These are phyloP conservation scores for Tachina grossa DNA, from an alignment of 2,888 invertebrate species.

Conservation along the genomic window DNA sequence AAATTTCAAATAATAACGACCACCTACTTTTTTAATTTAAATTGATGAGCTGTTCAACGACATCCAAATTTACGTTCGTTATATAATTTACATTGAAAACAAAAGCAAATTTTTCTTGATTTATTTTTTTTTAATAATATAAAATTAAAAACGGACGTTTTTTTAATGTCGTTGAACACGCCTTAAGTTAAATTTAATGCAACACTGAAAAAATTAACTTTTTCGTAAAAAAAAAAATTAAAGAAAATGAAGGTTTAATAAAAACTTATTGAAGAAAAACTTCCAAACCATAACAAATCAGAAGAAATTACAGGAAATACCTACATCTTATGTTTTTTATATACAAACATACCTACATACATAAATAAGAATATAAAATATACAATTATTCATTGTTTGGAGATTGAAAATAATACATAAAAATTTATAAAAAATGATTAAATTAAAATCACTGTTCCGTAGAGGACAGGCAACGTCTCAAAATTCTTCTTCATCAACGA, in stretches of 20 bases:
- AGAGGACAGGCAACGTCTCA: conserved; percentile 88
- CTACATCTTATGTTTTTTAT: no score
- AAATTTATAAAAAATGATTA: conserved; percentile 87
- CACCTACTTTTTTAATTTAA: not conserved
- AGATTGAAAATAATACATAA: not conserved
- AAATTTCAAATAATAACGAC: not conserved
- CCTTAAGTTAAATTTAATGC: not conserved
- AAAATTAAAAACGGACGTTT: no score
- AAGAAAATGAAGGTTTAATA: conserved; percentile 25
- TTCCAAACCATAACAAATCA: not conserved
- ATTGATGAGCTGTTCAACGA: not conserved
- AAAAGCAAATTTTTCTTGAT: not conserved
- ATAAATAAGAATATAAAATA: not conserved
- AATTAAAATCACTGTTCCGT: conserved; percentile 95
- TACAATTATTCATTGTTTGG: conserved; percentile 40
- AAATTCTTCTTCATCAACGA: conserved; percentile 76
- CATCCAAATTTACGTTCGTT: no score
- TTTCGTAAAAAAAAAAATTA: not conserved
- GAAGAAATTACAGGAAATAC: not conserved
- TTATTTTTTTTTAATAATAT: not conserved
- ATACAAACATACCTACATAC: not conserved
- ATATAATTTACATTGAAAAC: not conserved
- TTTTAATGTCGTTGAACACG: no score
- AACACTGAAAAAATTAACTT: not conserved
- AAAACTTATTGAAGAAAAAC: conserved; percentile 13